Conservation (phyloP, 2,113 vertebrate genomes). For the Haemorhous mexicanus region DNA sequence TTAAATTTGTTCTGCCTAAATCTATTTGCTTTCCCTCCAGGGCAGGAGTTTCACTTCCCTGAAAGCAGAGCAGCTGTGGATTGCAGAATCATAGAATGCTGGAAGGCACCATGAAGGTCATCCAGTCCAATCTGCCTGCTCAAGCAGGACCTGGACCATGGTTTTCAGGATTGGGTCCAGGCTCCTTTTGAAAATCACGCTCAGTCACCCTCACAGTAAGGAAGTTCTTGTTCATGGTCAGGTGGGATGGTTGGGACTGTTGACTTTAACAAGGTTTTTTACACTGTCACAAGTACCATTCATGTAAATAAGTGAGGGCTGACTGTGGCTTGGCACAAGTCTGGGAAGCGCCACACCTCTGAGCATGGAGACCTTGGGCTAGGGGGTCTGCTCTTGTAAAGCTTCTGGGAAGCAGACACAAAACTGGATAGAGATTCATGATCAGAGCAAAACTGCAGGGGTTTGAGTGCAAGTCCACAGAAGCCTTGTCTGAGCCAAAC, state of each 20-base stretch:
- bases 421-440: not conserved
- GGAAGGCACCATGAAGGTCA: not conserved
- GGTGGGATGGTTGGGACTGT: not conserved
- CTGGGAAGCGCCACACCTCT: not conserved
- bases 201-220: not conserved
- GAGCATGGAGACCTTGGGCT: not conserved
- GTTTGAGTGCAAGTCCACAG: not conserved
- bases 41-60: not conserved
- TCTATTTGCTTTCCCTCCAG: not conserved
- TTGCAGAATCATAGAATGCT: not conserved
- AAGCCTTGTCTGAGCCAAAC: not conserved
- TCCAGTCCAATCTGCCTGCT: not conserved
- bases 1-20: not conserved
- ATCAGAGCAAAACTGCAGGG: not conserved
- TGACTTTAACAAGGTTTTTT: not conserved
- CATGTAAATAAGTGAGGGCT: not conserved
- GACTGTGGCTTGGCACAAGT: fast-evolving
- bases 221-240: not conserved
- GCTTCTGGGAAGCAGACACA: not conserved
- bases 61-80: not conserved
- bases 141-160: no score
- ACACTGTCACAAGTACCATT: not conserved
- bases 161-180: not conserved
- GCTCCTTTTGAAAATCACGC: not conserved
- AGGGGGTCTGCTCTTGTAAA: not conserved